phyloP scores from a whole-genome alignment of 1,140 invertebrate species.

The Eufriesea mexicana region DNA sequence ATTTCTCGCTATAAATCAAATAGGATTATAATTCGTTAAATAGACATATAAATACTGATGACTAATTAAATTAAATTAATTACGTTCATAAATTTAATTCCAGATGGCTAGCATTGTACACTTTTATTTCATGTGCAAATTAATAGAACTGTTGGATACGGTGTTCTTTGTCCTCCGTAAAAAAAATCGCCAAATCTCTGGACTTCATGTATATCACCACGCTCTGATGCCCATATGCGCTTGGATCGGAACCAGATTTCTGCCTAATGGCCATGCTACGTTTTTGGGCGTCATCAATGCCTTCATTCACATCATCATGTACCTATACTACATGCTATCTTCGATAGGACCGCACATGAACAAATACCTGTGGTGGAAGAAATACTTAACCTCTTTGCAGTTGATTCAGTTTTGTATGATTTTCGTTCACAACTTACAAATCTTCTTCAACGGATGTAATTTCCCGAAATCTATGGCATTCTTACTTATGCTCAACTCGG shows the following conservation, averaged over 20 bases:
- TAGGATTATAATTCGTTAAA: too few species aligned
- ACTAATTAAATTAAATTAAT: too few species aligned
- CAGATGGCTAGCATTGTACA: conserved; percentile 80
- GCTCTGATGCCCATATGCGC: conserved; percentile 88
- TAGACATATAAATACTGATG: too few species aligned
- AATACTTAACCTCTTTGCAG: conserved; percentile 92
- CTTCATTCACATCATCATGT: conserved; percentile 93
- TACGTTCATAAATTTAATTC: conserved; percentile 48
- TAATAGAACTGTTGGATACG: conserved; percentile 87
- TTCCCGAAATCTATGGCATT: conserved; percentile 87
- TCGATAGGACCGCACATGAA: conserved; percentile 91
- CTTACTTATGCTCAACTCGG: conserved; percentile 88
- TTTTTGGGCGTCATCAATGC: conserved; percentile 93
- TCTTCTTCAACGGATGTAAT: conserved; percentile 85
- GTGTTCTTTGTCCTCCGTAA: conserved; percentile 93
- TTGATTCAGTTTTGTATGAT: conserved; percentile 93
- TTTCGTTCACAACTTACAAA: conserved; percentile 87
- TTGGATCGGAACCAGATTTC: conserved; percentile 93
- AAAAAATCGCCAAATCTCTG: conserved; percentile 89
- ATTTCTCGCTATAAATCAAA: conserved; percentile 69
- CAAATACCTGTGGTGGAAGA: conserved; percentile 95
- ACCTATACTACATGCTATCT: conserved; percentile 91
- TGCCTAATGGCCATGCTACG: conserved; percentile 90
- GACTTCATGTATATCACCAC: conserved; percentile 90
- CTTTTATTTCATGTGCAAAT: conserved; percentile 83